These are phyloP conservation scores for Anoncus sp. DNA, from an alignment of 2,888 invertebrate genomes.

Conservation along the genomic window DNA sequence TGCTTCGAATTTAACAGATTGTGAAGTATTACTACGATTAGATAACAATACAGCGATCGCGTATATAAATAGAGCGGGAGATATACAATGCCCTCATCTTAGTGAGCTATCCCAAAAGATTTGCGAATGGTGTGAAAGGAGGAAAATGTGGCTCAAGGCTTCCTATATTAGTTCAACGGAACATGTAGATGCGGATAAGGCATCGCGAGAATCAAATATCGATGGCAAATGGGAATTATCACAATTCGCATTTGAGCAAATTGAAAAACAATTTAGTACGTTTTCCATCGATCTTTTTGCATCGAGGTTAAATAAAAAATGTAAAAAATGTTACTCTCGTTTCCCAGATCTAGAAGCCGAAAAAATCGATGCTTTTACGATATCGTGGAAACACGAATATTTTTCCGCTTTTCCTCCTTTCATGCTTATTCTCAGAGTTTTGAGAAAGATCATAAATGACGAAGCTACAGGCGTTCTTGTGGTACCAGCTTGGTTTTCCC, in stretches of 20 bases:
- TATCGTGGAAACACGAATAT: constrained; percentile 58
- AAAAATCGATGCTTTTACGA: constrained; percentile 67
- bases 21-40: constrained; percentile 62
- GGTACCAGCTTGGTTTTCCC: constrained; percentile 60
- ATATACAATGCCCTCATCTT: constrained; percentile 59
- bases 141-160: constrained; percentile 64
- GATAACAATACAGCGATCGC: constrained; percentile 68
- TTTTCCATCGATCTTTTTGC: constrained; percentile 67
- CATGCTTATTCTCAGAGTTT: constrained; percentile 47
- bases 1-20: constrained; percentile 33
- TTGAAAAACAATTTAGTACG: constrained; percentile 50
- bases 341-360: constrained; percentile 23
- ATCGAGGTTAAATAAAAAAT: constrained; percentile 65
- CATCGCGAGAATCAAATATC: constrained; percentile 62
- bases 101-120: constrained; percentile 65
- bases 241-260: constrained; percentile 47
- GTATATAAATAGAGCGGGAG: constrained; percentile 65
- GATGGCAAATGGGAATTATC: constrained; percentile 66
- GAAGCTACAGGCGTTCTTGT: constrained; percentile 59
- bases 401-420: constrained; percentile 69
- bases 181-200: constrained; percentile 63
- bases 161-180: constrained; percentile 63
- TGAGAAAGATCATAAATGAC: constrained; percentile 63
- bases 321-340: constrained; percentile 61
- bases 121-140: constrained; percentile 65